Percentiles rank a stretch among this genome's conserved stretches.
Conservation (phyloP, 2,888 invertebrate species). For the Ctenicera cuprea region DNA sequence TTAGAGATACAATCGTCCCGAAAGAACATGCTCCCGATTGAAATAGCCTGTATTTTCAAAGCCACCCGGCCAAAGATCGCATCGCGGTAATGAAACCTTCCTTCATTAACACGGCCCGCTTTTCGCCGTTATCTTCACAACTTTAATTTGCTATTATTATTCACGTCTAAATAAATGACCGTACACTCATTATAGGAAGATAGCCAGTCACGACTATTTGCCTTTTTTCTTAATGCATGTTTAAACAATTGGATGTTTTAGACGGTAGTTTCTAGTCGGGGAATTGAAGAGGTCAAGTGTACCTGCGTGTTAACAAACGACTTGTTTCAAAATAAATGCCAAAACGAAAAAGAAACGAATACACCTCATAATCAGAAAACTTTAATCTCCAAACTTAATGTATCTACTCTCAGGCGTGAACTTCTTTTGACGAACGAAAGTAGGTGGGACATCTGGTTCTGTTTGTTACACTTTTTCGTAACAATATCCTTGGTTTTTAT, state of each 20-base stretch:
- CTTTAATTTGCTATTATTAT: conserved; percentile 66
- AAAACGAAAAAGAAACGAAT: not conserved
- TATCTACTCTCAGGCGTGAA: not conserved
- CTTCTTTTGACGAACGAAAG: conserved; percentile 29
- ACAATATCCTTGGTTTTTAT: conserved; percentile 16
- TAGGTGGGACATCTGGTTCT: conserved; percentile 9
- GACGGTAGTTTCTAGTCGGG: conserved; percentile 46
- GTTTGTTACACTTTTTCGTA: conserved; percentile 1
- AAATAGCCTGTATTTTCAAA: conserved; percentile 66
- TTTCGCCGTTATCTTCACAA: conserved; percentile 62
- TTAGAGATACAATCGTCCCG: conserved; percentile 70
- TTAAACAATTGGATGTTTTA: conserved; percentile 51
- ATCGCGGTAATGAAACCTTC: conserved; percentile 63
- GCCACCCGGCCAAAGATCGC: conserved; percentile 62
- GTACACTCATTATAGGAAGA: conserved; percentile 61
- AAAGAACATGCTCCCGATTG: conserved; percentile 71
- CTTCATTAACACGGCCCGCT: conserved; percentile 63
- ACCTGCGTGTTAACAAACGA: conserved; percentile 47
- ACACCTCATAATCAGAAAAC: not conserved
- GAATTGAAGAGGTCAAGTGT: conserved; percentile 44
- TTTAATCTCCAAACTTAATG: too few species aligned
- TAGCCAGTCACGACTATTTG: conserved; percentile 60
- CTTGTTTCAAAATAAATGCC: conserved; percentile 38
- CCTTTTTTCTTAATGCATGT: conserved; percentile 50
- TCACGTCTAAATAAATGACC: conserved; percentile 64